These are phyloP conservation scores for Triplophysa bombifrons DNA, from an alignment of 2,797 vertebrate genomes.

Conservation along the genomic window DNA sequence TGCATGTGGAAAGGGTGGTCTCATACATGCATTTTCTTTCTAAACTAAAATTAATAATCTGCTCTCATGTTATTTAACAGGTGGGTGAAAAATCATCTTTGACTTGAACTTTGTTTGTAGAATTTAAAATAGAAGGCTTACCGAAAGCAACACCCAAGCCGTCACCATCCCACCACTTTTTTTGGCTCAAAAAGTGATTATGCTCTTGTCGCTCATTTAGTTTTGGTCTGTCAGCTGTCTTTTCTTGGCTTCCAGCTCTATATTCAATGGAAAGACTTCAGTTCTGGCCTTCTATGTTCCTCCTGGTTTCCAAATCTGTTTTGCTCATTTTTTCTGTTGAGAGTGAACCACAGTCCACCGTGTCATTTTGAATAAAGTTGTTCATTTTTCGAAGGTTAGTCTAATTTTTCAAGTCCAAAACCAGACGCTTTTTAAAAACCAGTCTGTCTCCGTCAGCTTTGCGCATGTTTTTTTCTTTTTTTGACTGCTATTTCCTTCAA, in stretches of 20 bases:
- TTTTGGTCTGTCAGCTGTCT: slow-evolving; percentile 1
- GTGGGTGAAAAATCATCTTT: no score
- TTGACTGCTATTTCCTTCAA: slow-evolving; percentile 1
- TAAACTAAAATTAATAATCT: no score
- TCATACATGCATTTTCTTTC: no score
- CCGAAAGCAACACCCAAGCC: no score
- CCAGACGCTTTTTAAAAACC: slow-evolving; percentile 14
- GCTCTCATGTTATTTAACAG: no score
- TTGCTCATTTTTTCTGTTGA: not conserved
- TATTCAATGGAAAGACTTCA: slow-evolving; percentile 20
- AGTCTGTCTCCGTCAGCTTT: slow-evolving; percentile 19
- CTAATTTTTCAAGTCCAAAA: slow-evolving; percentile 15
- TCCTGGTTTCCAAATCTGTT: slow-evolving; percentile 22
- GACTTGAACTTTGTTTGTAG: no score
- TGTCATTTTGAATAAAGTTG: slow-evolving; percentile 23
- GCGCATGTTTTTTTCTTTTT: not conserved
- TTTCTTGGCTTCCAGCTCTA: not conserved
- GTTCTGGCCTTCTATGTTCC: not conserved
- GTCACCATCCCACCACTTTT: no score
- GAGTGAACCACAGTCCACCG: slow-evolving; percentile 7
- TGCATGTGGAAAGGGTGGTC: no score
- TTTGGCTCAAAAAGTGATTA: not conserved
- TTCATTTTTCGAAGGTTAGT: slow-evolving; percentile 23
- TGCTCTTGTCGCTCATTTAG: not conserved
- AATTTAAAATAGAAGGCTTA: no score